Evolutionary conservation across 1,140 invertebrate species (phyloP), one percentile per base, ranked within the genome.

Genomic region (Kradibia gibbosae): DNA sequence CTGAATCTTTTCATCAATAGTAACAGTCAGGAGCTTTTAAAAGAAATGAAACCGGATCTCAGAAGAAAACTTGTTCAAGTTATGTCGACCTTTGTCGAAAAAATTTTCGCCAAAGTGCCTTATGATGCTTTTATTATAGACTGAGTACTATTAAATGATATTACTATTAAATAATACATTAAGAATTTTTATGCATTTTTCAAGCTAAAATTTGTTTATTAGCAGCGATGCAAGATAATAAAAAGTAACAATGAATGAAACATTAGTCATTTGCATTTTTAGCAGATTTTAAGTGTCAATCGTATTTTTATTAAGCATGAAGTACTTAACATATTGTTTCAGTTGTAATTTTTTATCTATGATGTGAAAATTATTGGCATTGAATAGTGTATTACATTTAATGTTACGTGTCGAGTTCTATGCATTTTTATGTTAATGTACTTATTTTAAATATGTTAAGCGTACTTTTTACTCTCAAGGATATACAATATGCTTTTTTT

Each of bases 1-100:
- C 87, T 97, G 60, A 97, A 97, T 90, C 89, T 96, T n/a, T 96
- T 97, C 88, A 97, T 97, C 87, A 97, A 96, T 87, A 95, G 94
- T 0, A 96, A 96, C 87, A 93, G 95, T 1, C 95, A 96, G 86
- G 96, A 96, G 83, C 89, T 96, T 13, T 87, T 96, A 15, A 95
- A 95, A 86, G 95, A 96, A 92, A 97, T 97, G 96, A 97, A 97
- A 88, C 96, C 96, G 0, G 94, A 95, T 87, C 91, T 97, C 42
- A 94, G 95, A 83, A 93, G 93, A 82, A 96, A 97, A 87, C 90
- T 97, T 2, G 92, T 95, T 8, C 92, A 93, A 67, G 94, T 95
- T 53, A 95, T 96, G 93, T 93, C 93, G 17, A 92, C 93, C 67
- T 96, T 96, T 86, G 93, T 96, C 28, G 93, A 95, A 84, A 94